phyloP scores from a whole-genome alignment of 2,113 vertebrate species.

The Zootoca vivipara region DNA sequence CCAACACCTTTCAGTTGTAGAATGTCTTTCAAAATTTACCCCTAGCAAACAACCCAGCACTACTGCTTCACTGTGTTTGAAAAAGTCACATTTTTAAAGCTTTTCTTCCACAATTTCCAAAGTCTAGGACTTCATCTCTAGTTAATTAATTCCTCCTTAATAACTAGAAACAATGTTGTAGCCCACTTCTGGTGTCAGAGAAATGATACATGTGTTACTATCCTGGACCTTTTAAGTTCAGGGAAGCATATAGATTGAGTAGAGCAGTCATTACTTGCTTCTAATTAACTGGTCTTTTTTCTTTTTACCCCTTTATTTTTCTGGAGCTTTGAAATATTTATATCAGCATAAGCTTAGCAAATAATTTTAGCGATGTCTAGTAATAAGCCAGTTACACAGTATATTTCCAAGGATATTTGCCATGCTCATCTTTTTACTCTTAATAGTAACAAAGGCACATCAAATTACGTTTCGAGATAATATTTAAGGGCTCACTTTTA shows the following conservation, averaged over 20 bases:
- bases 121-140: constrained; percentile 13
- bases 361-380: background rate
- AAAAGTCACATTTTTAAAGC: background rate
- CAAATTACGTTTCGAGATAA: constrained; percentile 63
- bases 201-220: constrained; percentile 69
- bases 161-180: constrained; percentile 30
- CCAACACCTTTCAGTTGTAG: background rate
- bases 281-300: constrained; percentile 62
- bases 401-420: constrained; percentile 47
- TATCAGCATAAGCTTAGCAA: constrained; percentile 23
- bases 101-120: background rate
- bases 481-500: constrained; percentile 61
- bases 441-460: constrained; percentile 43
- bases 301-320: constrained; percentile 15
- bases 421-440: constrained; percentile 37
- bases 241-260: constrained; percentile 59
- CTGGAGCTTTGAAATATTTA: constrained; percentile 42
- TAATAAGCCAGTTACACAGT: constrained; percentile 43
- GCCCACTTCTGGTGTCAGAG: constrained; percentile 60
- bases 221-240: constrained; percentile 50
- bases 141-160: constrained; percentile 57
- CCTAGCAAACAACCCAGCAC: background rate
- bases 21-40: no score
- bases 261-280: constrained; percentile 65
- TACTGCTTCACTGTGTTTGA: background rate